Conservation (phyloP, 2,888 invertebrate genomes). For the Danaus chrysippus region DNA sequence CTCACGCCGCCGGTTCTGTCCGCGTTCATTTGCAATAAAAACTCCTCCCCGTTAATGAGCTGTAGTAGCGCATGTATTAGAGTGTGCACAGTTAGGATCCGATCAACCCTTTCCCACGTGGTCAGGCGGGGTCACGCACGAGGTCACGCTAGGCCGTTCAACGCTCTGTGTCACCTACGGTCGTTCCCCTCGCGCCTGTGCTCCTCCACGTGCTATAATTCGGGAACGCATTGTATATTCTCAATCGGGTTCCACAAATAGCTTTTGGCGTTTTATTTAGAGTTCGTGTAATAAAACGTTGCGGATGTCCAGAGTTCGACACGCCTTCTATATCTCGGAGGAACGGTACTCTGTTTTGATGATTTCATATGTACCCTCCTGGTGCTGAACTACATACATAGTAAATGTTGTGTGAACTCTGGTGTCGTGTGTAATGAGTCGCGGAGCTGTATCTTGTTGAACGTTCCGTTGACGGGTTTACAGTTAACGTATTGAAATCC, state of each 20-base stretch:
- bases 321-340: too few species aligned
- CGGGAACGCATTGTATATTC: slow-evolving; percentile 9
- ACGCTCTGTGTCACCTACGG: slow-evolving; percentile 68
- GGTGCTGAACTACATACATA: background rate
- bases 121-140: slow-evolving; percentile 41
- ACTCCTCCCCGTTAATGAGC: background rate
- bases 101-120: slow-evolving; percentile 29
- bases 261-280: background rate
- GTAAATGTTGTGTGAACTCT: background rate
- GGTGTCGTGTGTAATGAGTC: background rate
- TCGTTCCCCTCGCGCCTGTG: slow-evolving; percentile 48
- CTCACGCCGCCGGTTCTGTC: too few species aligned
- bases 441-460: background rate
- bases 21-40: background rate
- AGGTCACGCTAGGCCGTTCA: slow-evolving; percentile 71
- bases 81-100: slow-evolving; percentile 17
- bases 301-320: too few species aligned
- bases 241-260: background rate
- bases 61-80: background rate
- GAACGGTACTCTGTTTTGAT: background rate
- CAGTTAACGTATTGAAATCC: too few species aligned
- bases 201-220: slow-evolving; percentile 28
- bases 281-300: too few species aligned
- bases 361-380: background rate
- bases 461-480: background rate